phyloP scores from a whole-genome alignment of 2,888 invertebrate genomes.

The Prosopocoilus inquinatus region DNA sequence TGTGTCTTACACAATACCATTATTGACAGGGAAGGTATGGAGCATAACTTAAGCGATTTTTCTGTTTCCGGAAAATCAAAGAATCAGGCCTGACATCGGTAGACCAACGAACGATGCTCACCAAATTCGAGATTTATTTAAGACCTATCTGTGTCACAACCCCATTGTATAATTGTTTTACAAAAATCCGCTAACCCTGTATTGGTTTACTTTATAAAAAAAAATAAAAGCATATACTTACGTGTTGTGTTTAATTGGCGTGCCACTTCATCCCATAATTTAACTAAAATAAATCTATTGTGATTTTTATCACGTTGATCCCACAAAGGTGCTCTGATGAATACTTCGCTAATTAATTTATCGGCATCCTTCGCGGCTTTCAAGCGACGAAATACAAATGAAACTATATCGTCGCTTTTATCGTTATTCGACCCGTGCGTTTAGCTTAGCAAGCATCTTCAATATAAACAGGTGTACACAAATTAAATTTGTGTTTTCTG shows the following conservation, averaged over 20 bases:
- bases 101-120: not conserved
- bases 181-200: not conserved
- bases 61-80: no score
- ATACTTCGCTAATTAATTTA: conserved; percentile 6
- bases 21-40: conserved; percentile 1
- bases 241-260: conserved; percentile 3
- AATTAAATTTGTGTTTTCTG: no score
- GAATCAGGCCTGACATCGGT: not conserved
- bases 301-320: conserved; percentile 8
- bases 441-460: no score
- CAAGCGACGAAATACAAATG: no score
- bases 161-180: not conserved
- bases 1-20: conserved; percentile 13
- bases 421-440: no score
- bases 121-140: not conserved
- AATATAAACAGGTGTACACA: no score
- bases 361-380: no score
- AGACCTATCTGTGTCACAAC: not conserved
- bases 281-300: conserved; percentile 12
- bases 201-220: not conserved
- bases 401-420: no score
- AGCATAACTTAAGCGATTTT: not conserved
- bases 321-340: conserved; percentile 7
- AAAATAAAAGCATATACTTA: conserved; percentile 6
- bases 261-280: conserved; percentile 14